phyloP scores from a whole-genome alignment of 2,113 vertebrate genomes.

The Tragelaphus imberbis region DNA sequence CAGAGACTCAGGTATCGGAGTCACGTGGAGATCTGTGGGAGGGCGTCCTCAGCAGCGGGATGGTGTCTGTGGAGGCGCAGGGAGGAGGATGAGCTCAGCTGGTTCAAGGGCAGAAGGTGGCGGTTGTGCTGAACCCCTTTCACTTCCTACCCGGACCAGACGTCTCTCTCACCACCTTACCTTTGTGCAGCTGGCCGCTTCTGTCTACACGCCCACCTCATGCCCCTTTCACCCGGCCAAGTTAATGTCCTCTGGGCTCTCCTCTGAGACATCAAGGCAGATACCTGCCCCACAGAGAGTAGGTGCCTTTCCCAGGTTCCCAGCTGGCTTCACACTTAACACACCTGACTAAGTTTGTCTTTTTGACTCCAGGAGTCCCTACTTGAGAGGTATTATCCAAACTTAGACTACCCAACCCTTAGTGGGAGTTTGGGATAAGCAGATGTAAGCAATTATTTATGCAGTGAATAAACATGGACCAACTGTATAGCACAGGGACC shows the following conservation, averaged over 20 bases:
- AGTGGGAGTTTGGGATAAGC: neutral
- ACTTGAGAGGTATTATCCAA: neutral
- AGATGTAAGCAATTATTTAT: neutral
- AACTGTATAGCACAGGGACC: neutral
- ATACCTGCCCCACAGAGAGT: neutral
- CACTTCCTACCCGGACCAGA: neutral
- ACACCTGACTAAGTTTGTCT: neutral
- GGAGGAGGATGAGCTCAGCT: neutral
- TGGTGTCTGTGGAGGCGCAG: neutral
- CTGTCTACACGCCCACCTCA: neutral
- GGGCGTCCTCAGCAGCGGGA: neutral
- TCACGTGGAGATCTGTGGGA: neutral
- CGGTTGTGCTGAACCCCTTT: neutral
- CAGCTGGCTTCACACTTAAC: neutral
- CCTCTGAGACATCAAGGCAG: neutral
- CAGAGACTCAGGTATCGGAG: neutral
- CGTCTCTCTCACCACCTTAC: neutral
- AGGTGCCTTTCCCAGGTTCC: neutral
- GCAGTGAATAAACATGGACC: neutral
- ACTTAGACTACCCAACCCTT: neutral
- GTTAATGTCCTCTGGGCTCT: neutral
- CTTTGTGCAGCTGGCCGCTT: accelerated
- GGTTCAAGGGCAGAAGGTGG: neutral
- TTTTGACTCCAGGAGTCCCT: neutral
- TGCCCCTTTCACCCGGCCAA: neutral